Evolutionary conservation across 2,797 vertebrate genomes (phyloP), one percentile per base, ranked within the genome.

Genomic region (Xerus rutilus): DNA sequence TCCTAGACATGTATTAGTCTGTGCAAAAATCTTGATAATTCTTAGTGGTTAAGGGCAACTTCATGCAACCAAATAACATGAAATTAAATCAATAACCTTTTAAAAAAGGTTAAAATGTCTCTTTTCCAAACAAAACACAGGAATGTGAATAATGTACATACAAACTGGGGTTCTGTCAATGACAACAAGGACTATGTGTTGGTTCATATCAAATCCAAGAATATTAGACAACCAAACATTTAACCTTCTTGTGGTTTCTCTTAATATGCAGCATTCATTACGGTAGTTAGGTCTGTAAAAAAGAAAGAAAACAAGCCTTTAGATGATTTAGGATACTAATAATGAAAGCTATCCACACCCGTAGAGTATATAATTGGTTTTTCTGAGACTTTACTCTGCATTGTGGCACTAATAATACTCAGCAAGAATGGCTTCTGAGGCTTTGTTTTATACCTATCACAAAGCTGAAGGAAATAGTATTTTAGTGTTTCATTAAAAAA

Each of bases 251-350:
- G 97, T 97, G 98, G 98, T 97, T 96, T 98, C 97, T 98, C 97
- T 98, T 98, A 96, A 98, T 98, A 93, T 96, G 98, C 99, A 99
- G 98, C 99, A 99, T 98, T 99, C 99, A 98, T 99, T 99, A 86
- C 90, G 98, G 99, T 98, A 98, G 99, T 99, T 99, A 99, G 98
- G 99, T 99, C 99, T 99, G 99, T 93, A 97, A 98, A 65, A 98
- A 97, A 98, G 14, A 93, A 97, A 98, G 82, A 83, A 84, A 74
- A 97, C 52, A 96, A 82, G 91, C 52, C 81, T 86, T 97, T 83
- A 97, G 89, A 86, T 67, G 89, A 89, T 59, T 69, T 49, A 43
- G 84, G 73, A 79, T 5, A 78, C 84, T 39, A 35, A 65, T n/a
- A n/a, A 17, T 62, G 70, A 84, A 49, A 72, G 78, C 87, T 43